phyloP scores from a whole-genome alignment of 2,888 invertebrate genomes.

The Pristionchus japonicus region DNA sequence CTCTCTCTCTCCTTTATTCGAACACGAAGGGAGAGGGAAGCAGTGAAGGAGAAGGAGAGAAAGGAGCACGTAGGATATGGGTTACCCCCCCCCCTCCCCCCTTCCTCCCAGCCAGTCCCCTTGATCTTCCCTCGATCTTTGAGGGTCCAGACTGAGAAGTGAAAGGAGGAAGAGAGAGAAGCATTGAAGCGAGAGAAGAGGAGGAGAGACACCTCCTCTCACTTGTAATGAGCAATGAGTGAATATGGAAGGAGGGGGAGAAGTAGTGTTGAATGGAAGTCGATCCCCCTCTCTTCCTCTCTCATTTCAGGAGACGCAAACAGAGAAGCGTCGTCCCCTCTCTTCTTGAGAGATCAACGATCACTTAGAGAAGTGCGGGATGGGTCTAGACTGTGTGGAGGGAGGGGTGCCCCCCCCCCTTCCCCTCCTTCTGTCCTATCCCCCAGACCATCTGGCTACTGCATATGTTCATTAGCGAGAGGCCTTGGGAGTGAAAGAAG shows the following conservation, averaged over 20 bases:
- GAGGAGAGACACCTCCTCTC: background rate
- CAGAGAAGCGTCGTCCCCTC: background rate
- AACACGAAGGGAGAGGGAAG: background rate
- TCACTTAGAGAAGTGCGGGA: background rate
- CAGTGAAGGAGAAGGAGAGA: background rate
- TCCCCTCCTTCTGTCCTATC: background rate
- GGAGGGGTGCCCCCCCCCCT: background rate
- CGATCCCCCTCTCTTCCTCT: background rate
- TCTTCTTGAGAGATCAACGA: background rate
- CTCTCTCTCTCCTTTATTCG: slow-evolving; percentile 36
- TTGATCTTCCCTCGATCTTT: slow-evolving; percentile 15
- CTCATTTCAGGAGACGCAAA: background rate
- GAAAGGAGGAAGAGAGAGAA: background rate
- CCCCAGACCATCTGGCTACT: slow-evolving; percentile 18
- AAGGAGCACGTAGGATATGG: background rate
- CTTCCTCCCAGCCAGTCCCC: background rate
- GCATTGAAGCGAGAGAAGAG: background rate
- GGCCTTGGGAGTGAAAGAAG: background rate
- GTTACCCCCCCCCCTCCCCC: background rate
- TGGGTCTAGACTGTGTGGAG: background rate
- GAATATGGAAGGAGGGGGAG: slow-evolving; percentile 3
- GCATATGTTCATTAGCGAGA: slow-evolving; percentile 31
- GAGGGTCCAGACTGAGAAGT: background rate
- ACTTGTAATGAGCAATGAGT: slow-evolving; percentile 33
- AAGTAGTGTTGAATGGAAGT: slow-evolving; percentile 31